Evolutionary conservation across 2,113 vertebrate species (phyloP).

Genomic region (Apaloderma vittatum): DNA sequence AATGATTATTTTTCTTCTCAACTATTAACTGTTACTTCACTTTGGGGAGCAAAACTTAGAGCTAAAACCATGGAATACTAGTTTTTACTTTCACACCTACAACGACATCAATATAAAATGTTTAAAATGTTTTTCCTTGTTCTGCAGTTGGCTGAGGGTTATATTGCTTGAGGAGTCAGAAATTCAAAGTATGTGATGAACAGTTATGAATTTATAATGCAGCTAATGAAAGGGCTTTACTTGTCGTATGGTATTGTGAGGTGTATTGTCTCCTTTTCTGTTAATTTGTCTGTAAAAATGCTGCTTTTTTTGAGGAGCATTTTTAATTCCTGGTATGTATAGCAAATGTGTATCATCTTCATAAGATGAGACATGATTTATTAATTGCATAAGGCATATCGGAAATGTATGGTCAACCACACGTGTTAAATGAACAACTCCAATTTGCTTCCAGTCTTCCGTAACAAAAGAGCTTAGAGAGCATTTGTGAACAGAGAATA

Average conservation of each 20-base stretch:
- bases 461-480: conserved; percentile 43
- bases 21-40: conserved; percentile 15
- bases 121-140: conserved; percentile 32
- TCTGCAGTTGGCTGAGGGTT: conserved; percentile 41
- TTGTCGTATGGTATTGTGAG: conserved; percentile 58
- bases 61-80: conserved; percentile 37
- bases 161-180: conserved; percentile 60
- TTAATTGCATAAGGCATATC: conserved; percentile 59
- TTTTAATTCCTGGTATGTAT: conserved; percentile 66
- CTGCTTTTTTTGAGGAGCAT: conserved; percentile 57
- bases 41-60: conserved; percentile 64
- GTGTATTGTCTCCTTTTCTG: conserved; percentile 65
- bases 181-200: conserved; percentile 51
- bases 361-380: conserved; percentile 76
- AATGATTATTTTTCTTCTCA: conserved; percentile 37
- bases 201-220: conserved; percentile 67
- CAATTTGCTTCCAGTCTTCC: conserved; percentile 59
- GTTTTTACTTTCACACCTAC: conserved; percentile 10
- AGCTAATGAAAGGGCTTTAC: conserved; percentile 74
- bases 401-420: conserved; percentile 57
- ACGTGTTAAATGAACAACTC: conserved; percentile 52
- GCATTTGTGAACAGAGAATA: conserved; percentile 36
- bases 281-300: conserved; percentile 67
- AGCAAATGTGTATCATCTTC: conserved; percentile 71
- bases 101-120: background rate